Evolutionary conservation across 2,113 vertebrate species (phyloP).

Genomic region (Sinocyclocheilus anophthalmus): DNA sequence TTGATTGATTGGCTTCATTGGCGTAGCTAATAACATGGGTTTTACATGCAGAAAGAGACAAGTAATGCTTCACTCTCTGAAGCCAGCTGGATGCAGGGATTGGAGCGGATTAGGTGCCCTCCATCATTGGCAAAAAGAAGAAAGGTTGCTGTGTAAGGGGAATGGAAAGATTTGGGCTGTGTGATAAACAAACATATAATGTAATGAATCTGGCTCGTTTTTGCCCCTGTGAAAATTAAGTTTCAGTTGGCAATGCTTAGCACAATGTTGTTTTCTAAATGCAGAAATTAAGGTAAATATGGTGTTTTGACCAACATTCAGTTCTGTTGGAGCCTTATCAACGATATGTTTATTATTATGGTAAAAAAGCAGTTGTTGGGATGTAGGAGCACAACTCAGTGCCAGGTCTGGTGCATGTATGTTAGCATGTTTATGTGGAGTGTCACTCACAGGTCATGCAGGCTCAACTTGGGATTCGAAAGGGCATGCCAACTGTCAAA

Average conservation of each 20-base stretch:
- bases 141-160: conserved; percentile 48
- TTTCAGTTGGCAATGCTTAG: background rate
- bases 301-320: background rate
- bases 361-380: background rate
- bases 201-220: background rate
- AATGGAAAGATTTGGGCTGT: conserved; percentile 22
- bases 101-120: too few species aligned
- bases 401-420: conserved; percentile 22
- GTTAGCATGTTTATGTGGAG: conserved; percentile 61
- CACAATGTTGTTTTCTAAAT: background rate
- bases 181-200: background rate
- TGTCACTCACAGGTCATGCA: conserved; percentile 62
- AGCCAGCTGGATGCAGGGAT: too few species aligned
- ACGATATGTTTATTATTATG: background rate
- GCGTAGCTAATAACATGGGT: too few species aligned
- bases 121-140: conserved; percentile 50
- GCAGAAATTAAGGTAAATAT: background rate
- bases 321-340: background rate
- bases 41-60: too few species aligned
- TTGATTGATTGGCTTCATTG: too few species aligned
- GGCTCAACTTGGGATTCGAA: conserved; percentile 53
- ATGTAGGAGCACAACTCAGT: conserved; percentile 13
- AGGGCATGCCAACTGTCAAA: too few species aligned
- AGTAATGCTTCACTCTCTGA: too few species aligned
- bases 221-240: background rate